phyloP scores from a whole-genome alignment of 2,113 vertebrate genomes.

The Melierax canorus region DNA sequence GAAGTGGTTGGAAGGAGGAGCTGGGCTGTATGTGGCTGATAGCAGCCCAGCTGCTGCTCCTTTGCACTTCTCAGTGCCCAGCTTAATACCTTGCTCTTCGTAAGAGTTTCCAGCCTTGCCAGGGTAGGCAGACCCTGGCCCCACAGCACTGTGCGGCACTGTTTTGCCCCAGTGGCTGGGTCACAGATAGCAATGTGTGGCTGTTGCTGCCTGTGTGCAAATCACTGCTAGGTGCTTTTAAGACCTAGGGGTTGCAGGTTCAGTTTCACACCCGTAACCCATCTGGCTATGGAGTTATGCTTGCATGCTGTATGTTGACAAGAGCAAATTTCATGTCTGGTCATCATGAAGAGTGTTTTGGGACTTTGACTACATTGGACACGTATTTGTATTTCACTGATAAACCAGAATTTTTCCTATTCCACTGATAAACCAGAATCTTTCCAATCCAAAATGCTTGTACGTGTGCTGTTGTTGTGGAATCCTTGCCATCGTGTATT shows the following conservation, averaged over 20 bases:
- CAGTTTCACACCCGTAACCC: background rate
- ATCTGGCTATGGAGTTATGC: background rate
- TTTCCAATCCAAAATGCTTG: background rate
- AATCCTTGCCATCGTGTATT: background rate
- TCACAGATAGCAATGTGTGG: background rate
- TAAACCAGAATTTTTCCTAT: background rate
- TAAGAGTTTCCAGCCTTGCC: background rate
- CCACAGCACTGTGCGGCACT: background rate
- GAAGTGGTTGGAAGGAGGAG: background rate
- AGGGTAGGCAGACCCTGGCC: background rate
- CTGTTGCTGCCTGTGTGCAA: background rate
- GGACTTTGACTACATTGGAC: background rate
- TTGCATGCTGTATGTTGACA: background rate
- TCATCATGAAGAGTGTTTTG: background rate
- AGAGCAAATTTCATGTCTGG: background rate
- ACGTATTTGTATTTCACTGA: background rate
- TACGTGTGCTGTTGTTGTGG: background rate
- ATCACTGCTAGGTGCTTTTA: background rate
- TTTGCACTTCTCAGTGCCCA: background rate
- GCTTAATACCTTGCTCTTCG: background rate
- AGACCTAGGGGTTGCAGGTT: background rate
- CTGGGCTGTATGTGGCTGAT: background rate
- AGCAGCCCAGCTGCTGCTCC: background rate
- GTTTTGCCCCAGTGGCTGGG: background rate
- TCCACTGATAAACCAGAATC: background rate